These are phyloP conservation scores for Galagoides demidoff DNA, from an alignment of 2,797 vertebrate genomes.

Conservation along the genomic window DNA sequence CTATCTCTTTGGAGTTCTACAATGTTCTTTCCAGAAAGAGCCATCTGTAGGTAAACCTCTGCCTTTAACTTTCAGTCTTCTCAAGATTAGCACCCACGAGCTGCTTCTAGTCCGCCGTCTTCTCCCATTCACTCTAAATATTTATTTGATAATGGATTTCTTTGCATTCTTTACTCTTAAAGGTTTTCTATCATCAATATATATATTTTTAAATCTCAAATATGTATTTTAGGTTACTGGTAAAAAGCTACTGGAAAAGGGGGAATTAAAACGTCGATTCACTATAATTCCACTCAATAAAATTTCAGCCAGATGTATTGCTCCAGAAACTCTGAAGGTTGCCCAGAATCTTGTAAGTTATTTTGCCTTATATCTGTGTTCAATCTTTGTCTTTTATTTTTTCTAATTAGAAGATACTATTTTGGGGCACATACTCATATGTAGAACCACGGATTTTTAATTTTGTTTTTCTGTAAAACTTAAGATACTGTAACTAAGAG, in stretches of 20 bases:
- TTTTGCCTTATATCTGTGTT: constrained; percentile 33
- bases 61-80: not conserved
- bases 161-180: constrained; percentile 22
- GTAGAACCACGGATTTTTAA: not conserved
- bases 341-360: constrained; percentile 93
- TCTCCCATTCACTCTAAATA: not conserved
- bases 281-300: constrained; percentile 99
- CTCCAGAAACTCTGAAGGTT: constrained; percentile 85
- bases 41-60: not conserved
- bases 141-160: constrained; percentile 21
- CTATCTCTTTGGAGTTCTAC: not conserved
- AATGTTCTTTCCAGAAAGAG: not conserved
- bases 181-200: constrained; percentile 24
- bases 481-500: not conserved
- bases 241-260: constrained; percentile 95
- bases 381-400: constrained; percentile 11
- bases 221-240: constrained; percentile 91
- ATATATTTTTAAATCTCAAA: constrained; percentile 23
- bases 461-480: not conserved
- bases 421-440: not conserved
- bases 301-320: constrained; percentile 92
- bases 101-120: not conserved
- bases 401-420: not conserved
- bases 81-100: not conserved
- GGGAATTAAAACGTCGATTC: constrained; percentile 93